Conservation (phyloP, 2,797 vertebrate species). For the Masticophis lateralis region DNA sequence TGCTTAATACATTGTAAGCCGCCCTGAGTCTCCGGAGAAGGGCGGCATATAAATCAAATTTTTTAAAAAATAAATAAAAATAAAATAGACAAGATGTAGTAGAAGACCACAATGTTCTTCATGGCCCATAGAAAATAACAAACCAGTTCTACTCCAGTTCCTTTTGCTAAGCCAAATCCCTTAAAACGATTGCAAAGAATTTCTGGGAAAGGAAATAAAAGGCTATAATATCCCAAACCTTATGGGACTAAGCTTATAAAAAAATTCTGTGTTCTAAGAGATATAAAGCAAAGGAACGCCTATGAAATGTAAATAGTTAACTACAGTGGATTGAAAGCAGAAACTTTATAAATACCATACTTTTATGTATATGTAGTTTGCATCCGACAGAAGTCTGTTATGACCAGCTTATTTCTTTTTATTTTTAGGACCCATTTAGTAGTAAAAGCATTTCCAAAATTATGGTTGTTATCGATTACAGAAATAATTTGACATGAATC, state of each 20-base stretch:
- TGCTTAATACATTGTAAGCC: too few relatives aligned
- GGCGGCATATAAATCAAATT: too few relatives aligned
- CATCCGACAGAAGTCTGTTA: slow-evolving; percentile 46
- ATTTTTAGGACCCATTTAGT: background rate
- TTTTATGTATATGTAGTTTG: slow-evolving; percentile 37
- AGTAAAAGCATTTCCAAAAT: background rate
- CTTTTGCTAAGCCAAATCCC: slow-evolving; percentile 6
- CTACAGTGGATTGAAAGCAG: slow-evolving; percentile 37
- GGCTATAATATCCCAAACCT: background rate
- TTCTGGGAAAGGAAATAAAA: slow-evolving; percentile 15
- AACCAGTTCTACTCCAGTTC: background rate
- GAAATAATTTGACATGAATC: background rate
- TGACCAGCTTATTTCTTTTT: background rate
- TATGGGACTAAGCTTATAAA: background rate
- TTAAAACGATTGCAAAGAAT: slow-evolving; percentile 6
- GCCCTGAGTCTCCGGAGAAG: too few relatives aligned
- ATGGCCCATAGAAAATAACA: slow-evolving; percentile 18
- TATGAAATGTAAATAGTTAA: slow-evolving; percentile 22
- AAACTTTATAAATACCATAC: slow-evolving; percentile 13
- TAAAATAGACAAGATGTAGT: background rate
- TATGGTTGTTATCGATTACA: slow-evolving; percentile 1
- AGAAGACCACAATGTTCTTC: slow-evolving; percentile 25
- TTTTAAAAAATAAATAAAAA: too few relatives aligned
- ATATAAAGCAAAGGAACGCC: slow-evolving; percentile 28
- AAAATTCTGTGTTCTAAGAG: slow-evolving; percentile 13